Evolutionary conservation across 2,113 vertebrate genomes (phyloP).

Genomic region (Bujurquina vittata): DNA sequence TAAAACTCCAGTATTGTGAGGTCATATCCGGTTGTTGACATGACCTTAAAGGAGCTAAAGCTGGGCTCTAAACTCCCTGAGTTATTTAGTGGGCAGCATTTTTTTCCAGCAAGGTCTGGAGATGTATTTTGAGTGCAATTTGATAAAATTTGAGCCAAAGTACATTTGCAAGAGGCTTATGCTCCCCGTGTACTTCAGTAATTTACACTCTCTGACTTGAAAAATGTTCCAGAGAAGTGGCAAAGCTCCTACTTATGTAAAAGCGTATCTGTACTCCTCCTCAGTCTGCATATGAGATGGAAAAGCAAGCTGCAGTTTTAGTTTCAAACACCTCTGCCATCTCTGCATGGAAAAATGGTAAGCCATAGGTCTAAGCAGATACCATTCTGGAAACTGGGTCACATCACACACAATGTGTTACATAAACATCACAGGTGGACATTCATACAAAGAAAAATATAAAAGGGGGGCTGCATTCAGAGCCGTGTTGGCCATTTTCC

Average conservation of each 20-base stretch:
- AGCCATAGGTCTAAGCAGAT: slow-evolving; percentile 39
- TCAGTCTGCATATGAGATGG: slow-evolving; percentile 45
- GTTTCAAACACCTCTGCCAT: slow-evolving; percentile 32
- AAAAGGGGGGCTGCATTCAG: slow-evolving; percentile 68
- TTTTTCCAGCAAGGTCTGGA: slow-evolving; percentile 13
- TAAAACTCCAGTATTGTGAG: not conserved
- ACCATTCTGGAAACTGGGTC: slow-evolving; percentile 52
- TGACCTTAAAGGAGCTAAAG: slow-evolving; percentile 22
- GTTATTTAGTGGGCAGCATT: not conserved
- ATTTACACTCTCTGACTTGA: slow-evolving; percentile 53
- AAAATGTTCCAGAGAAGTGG: slow-evolving; percentile 55
- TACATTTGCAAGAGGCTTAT: slow-evolving; percentile 33
- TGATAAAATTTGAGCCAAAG: slow-evolving; percentile 43
- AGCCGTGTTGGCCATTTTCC: slow-evolving; percentile 43
- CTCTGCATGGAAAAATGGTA: slow-evolving; percentile 13
- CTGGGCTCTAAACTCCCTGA: not conserved
- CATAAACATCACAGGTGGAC: slow-evolving; percentile 69
- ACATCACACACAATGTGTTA: slow-evolving; percentile 56
- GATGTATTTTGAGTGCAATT: not conserved
- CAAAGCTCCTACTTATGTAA: slow-evolving; percentile 61
- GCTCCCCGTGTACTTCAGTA: slow-evolving; percentile 45
- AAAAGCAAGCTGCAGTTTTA: slow-evolving; percentile 30
- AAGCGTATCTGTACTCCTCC: slow-evolving; percentile 48
- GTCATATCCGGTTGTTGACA: not conserved
- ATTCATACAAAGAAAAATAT: slow-evolving; percentile 40